Percentiles rank a stretch among this genome's conserved stretches.
Conservation (phyloP, 1,140 invertebrate genomes). For the Vollenhovia emeryi region DNA sequence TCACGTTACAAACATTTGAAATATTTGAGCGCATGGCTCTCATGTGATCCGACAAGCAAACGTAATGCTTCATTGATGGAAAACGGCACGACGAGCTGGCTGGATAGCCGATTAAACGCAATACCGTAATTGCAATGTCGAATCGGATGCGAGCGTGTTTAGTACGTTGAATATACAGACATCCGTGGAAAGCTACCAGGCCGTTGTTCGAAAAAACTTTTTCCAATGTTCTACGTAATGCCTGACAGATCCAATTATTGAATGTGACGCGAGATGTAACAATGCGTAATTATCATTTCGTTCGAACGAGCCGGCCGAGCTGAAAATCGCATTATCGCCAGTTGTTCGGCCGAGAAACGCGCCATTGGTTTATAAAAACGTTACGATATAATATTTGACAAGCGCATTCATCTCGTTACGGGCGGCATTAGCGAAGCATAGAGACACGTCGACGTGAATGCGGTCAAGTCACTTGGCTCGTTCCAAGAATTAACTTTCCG, state of each 20-base stretch:
- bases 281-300: conserved; percentile 54
- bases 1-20: conserved; percentile 25
- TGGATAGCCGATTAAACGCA: conserved; percentile 54
- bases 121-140: conserved; percentile 52
- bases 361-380: conserved; percentile 37
- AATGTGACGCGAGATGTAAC: conserved; percentile 35
- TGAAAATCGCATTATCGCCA: conserved; percentile 35
- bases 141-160: conserved; percentile 38
- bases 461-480: conserved; percentile 10
- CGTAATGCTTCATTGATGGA: conserved; percentile 59
- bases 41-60: conserved; percentile 70
- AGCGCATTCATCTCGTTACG: conserved; percentile 5
- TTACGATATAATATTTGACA: conserved; percentile 23
- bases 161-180: conserved; percentile 16
- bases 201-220: conserved; percentile 33
- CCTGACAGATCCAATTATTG: conserved; percentile 47
- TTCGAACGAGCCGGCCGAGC: conserved; percentile 27
- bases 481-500: background rate
- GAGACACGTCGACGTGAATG: background rate
- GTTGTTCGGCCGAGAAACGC: conserved; percentile 6
- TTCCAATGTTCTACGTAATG: conserved; percentile 48
- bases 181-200: conserved; percentile 28
- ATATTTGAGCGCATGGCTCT: conserved; percentile 36
- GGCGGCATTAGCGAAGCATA: background rate
- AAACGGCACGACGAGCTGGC: conserved; percentile 28